A percentile compares a stretch with the other conserved stretches of the same genome.
Evolutionary conservation across 2,113 vertebrate genomes (phyloP).

Genomic region (Siniperca chuatsi): DNA sequence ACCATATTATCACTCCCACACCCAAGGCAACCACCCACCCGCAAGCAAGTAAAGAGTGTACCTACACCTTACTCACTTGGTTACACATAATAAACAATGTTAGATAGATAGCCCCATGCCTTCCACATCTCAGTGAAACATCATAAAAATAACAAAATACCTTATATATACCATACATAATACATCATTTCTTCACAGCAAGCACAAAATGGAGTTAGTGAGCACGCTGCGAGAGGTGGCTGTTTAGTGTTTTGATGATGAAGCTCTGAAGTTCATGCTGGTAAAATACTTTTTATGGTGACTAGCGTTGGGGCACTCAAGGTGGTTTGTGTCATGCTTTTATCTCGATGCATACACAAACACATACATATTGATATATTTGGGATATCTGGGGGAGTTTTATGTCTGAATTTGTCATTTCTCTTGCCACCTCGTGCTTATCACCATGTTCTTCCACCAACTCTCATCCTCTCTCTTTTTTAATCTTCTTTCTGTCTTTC

Average conservation of each 20-base stretch:
- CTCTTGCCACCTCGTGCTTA: background rate
- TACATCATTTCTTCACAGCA: conserved; percentile 27
- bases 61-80: background rate
- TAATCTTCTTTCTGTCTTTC: background rate
- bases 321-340: conserved; percentile 31
- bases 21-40: background rate
- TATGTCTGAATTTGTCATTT: conserved; percentile 8
- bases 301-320: background rate
- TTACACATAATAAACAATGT: background rate
- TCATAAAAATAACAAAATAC: conserved; percentile 22
- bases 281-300: conserved; percentile 25
- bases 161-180: conserved; percentile 51
- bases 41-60: background rate
- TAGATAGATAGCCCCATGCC: background rate
- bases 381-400: background rate
- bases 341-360: conserved; percentile 16
- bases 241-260: conserved; percentile 49
- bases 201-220: conserved; percentile 33
- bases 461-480: too few species aligned
- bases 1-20: background rate
- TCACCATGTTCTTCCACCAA: background rate
- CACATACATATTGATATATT: conserved; percentile 22
- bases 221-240: conserved; percentile 16
- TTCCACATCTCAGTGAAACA: conserved; percentile 2
- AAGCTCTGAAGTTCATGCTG: conserved; percentile 22